phyloP scores from a whole-genome alignment of 2,888 invertebrate species.

The Lasius platythorax region DNA sequence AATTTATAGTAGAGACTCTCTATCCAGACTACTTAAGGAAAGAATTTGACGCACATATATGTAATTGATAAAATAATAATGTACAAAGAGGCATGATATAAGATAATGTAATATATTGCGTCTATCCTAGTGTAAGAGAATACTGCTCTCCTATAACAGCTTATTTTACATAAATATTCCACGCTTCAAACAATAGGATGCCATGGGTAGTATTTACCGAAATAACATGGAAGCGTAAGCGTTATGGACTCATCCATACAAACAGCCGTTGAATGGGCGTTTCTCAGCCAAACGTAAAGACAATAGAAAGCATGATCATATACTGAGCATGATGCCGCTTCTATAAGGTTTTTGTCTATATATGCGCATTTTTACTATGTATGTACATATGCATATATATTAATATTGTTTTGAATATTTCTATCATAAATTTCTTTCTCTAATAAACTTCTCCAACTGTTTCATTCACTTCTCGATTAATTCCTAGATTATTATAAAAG shows the following conservation, averaged over 20 bases:
- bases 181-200: constrained; percentile 57
- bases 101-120: constrained; percentile 23
- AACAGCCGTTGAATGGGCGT: constrained; percentile 56
- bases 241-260: constrained; percentile 52
- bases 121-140: constrained; percentile 43
- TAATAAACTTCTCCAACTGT: not conserved
- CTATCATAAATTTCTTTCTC: not conserved
- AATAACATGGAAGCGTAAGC: constrained; percentile 56
- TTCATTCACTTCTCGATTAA: not conserved
- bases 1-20: not conserved
- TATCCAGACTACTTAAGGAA: not conserved
- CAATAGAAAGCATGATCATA: constrained; percentile 57
- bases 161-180: constrained; percentile 62
- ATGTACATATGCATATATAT: not conserved
- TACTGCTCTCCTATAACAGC: constrained; percentile 41
- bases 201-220: constrained; percentile 57
- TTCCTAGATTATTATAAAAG: not conserved
- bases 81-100: not conserved
- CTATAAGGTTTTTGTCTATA: constrained; percentile 27
- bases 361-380: constrained; percentile 1
- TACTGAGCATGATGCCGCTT: constrained; percentile 45
- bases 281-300: constrained; percentile 55
- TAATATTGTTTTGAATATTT: not conserved
- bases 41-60: not conserved
- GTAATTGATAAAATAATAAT: constrained; percentile 46